These are phyloP conservation scores for Rambutsinella grinnellia DNA, from an alignment of 2,888 invertebrate species.

Conservation along the genomic window DNA sequence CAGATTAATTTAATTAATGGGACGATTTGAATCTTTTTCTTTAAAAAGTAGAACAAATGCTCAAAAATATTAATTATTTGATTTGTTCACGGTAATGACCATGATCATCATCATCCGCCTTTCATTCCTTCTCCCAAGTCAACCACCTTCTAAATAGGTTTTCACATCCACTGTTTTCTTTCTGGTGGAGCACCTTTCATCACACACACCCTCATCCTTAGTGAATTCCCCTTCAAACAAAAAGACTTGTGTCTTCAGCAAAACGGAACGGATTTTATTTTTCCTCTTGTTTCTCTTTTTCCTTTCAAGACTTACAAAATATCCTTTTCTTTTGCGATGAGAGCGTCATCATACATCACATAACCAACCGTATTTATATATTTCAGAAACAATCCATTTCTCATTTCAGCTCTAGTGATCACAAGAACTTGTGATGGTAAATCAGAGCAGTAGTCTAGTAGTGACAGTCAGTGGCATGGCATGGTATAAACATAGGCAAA, in stretches of 20 bases:
- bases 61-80: too few relatives aligned
- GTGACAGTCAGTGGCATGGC: too few relatives aligned
- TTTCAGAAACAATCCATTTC: slow-evolving; percentile 32
- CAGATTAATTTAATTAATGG: slow-evolving; percentile 3
- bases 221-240: neutral
- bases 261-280: slow-evolving; percentile 45
- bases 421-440: slow-evolving; percentile 26
- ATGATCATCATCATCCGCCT: slow-evolving; percentile 18
- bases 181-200: slow-evolving; percentile 34
- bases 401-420: slow-evolving; percentile 49
- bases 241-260: slow-evolving; percentile 23
- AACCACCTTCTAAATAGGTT: neutral
- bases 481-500: slow-evolving; percentile 8
- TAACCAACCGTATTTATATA: too few relatives aligned
- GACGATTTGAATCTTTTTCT: slow-evolving; percentile 13
- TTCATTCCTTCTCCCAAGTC: neutral
- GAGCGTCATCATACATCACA: too few relatives aligned
- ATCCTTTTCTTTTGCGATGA: neutral
- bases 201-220: neutral
- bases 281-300: slow-evolving; percentile 14
- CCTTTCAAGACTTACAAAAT: neutral
- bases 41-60: too few relatives aligned
- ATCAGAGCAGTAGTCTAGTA: slow-evolving; percentile 37
- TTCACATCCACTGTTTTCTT: slow-evolving; percentile 13
- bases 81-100: slow-evolving; percentile 32